phyloP scores from a whole-genome alignment of 2,888 invertebrate genomes.

The Ormyrus nitidulus region DNA sequence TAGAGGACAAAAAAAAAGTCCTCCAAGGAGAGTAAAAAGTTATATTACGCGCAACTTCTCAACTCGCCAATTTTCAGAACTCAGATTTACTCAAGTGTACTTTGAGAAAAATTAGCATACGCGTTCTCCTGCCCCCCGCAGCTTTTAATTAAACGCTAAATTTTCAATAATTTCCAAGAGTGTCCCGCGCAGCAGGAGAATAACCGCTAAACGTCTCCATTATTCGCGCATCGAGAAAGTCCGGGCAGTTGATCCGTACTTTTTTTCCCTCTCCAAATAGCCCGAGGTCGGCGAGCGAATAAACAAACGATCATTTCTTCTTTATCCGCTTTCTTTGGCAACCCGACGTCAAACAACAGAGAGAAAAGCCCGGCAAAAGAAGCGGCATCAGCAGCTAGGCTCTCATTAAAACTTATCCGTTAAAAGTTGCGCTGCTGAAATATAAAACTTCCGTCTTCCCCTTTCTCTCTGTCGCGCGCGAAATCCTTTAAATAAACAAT shows the following conservation, averaged over 20 bases:
- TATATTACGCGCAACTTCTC: conserved; percentile 19
- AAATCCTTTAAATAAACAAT: conserved; percentile 43
- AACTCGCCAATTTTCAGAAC: neutral
- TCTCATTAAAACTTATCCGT: conserved; percentile 42
- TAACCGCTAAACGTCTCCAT: too few relatives aligned
- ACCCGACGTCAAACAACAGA: neutral
- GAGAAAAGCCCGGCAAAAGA: neutral
- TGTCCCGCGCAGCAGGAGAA: too few relatives aligned
- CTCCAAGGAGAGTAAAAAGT: conserved; percentile 38
- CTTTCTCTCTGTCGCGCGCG: neutral
- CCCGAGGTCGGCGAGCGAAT: too few relatives aligned
- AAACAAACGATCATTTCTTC: too few relatives aligned
- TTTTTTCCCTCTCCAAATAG: too few relatives aligned
- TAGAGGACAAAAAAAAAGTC: conserved; percentile 37
- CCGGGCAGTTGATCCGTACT: too few relatives aligned
- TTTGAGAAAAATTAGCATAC: neutral
- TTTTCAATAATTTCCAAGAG: too few relatives aligned
- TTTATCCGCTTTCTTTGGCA: too few relatives aligned
- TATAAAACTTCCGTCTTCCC: too few relatives aligned
- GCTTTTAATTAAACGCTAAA: too few relatives aligned
- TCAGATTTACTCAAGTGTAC: conserved; percentile 16
- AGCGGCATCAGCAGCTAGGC: neutral
- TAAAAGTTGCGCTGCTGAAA: neutral
- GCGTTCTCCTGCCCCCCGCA: neutral
- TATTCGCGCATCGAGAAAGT: too few relatives aligned